Conservation (phyloP, 2,113 vertebrate species). For the Eublepharis macularius region DNA sequence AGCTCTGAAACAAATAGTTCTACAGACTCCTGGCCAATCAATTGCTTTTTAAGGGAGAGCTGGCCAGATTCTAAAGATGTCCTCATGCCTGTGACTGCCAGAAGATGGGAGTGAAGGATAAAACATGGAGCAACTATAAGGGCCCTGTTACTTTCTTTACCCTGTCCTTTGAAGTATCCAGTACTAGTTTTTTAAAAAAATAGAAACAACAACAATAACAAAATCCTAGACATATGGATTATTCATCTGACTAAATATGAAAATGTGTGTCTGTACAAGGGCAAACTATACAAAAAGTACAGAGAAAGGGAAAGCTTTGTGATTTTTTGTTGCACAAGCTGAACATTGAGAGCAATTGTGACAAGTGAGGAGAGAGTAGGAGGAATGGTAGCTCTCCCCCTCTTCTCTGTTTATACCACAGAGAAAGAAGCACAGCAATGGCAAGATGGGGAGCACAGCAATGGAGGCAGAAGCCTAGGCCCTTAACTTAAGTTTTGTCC, state of each 20-base stretch:
- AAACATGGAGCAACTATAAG: not conserved
- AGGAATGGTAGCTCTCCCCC: not conserved
- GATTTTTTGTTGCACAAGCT: not conserved
- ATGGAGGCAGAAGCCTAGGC: too few species aligned
- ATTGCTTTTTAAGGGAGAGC: not conserved
- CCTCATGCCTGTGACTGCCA: not conserved
- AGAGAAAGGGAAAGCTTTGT: not conserved
- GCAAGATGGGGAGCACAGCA: not conserved
- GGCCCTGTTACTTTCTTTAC: not conserved
- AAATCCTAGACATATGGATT: not conserved
- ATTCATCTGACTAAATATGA: not conserved
- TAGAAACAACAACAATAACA: not conserved
- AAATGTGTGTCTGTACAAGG: not conserved
- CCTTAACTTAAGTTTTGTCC: not conserved
- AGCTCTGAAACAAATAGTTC: slow-evolving; percentile 5
- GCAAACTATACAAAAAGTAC: not conserved
- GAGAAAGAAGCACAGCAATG: not conserved
- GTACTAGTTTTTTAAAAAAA: not conserved
- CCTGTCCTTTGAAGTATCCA: not conserved
- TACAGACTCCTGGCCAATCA: slow-evolving; percentile 21
- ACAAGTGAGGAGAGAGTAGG: not conserved
- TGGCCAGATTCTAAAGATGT: not conserved
- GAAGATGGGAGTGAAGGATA: not conserved
- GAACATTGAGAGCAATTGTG: not conserved
- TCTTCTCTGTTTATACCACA: not conserved